phyloP scores from a whole-genome alignment of 2,888 invertebrate species.

The Nemotelus nigrinus region DNA sequence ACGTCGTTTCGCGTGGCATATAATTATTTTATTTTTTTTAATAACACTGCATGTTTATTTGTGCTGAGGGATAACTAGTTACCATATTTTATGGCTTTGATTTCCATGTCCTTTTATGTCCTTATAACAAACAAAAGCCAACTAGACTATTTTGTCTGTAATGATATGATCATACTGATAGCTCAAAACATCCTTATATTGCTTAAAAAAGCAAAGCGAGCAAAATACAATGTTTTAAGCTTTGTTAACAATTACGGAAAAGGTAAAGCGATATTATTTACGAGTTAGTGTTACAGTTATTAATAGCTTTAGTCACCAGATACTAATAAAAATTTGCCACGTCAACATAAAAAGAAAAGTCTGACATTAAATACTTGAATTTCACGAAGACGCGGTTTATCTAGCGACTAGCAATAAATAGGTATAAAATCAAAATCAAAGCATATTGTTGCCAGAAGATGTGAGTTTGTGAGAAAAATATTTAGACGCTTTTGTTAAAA shows the following conservation, averaged over 20 bases:
- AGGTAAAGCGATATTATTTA: slow-evolving; percentile 5
- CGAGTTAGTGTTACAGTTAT: neutral
- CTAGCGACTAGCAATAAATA: too few relatives aligned
- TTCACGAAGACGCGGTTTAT: too few relatives aligned
- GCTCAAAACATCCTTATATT: too few relatives aligned
- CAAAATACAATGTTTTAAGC: slow-evolving; percentile 4
- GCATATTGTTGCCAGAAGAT: too few relatives aligned
- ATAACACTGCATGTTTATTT: slow-evolving; percentile 38
- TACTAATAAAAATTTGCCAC: slow-evolving; percentile 10
- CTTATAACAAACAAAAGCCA: slow-evolving; percentile 2
- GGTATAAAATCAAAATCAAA: too few relatives aligned
- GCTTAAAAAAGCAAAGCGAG: neutral
- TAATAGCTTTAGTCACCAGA: neutral
- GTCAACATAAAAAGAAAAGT: neutral
- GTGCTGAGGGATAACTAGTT: slow-evolving; percentile 26
- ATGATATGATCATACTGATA: too few relatives aligned
- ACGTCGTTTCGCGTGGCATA: slow-evolving; percentile 24
- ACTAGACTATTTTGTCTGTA: too few relatives aligned
- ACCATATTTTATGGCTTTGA: slow-evolving; percentile 15
- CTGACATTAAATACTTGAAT: too few relatives aligned
- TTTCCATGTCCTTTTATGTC: slow-evolving; percentile 5
- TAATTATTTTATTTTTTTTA: slow-evolving; percentile 9
- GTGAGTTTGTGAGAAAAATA: too few relatives aligned
- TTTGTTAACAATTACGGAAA: slow-evolving; percentile 21
- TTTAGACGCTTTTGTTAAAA: too few relatives aligned